Conservation (phyloP, 2,888 invertebrate genomes). For the Lymantria dispar region DNA sequence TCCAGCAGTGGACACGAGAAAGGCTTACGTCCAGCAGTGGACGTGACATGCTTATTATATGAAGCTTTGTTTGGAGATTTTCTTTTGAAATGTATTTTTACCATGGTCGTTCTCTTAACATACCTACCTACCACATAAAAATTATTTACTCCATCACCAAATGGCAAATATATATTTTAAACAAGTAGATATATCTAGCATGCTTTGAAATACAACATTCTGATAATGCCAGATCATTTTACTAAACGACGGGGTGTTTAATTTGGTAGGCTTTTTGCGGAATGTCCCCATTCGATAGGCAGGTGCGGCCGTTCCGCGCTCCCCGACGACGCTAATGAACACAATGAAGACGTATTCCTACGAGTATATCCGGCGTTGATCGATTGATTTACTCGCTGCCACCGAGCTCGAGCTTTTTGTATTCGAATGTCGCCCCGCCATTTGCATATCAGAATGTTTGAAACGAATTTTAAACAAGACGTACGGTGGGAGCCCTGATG, state of each 20-base stretch:
- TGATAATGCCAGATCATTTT: constrained; percentile 28
- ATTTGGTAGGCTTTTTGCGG: constrained; percentile 59
- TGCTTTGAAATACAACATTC: constrained; percentile 3
- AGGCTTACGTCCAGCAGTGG: no score
- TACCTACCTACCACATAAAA: no score
- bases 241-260: constrained; percentile 46
- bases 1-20: no score
- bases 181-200: no score
- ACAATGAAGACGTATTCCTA: constrained; percentile 81
- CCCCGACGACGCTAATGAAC: constrained; percentile 76
- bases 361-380: constrained; percentile 80
- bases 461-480: constrained; percentile 76
- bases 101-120: no score
- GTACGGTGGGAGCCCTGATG: constrained; percentile 59
- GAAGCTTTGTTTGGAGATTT: no score
- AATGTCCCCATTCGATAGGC: constrained; percentile 65
- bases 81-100: no score
- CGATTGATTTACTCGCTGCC: constrained; percentile 82
- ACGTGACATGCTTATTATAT: no score
- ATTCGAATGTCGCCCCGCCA: constrained; percentile 76
- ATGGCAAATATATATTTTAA: no score
- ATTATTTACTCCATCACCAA: no score
- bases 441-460: constrained; percentile 75
- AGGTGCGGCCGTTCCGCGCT: constrained; percentile 64
- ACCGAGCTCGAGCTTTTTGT: constrained; percentile 81